Evolutionary conservation across 2,113 vertebrate genomes (phyloP), one percentile per base, ranked within the genome.

Genomic region (Apaloderma vittatum): DNA sequence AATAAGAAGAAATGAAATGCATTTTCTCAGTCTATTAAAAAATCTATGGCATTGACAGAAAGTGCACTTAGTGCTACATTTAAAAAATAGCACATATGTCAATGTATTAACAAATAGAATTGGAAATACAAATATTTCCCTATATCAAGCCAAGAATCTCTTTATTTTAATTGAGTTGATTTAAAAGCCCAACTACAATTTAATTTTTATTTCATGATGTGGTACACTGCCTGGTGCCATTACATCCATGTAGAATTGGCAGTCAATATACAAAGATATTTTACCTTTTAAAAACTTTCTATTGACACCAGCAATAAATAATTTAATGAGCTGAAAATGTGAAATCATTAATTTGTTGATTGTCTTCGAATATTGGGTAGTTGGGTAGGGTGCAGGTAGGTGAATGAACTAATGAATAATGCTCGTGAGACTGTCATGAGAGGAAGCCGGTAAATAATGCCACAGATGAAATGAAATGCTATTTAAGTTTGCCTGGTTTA

Each of bases 1-100:
- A 99, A 99, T 99, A 99, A 99, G 99, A 98, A 98, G 98, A 99
- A 99, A 99, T 98, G 99, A 99, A 99, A 99, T 99, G 99, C 99
- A 99, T 99, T 99, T 99, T 99, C 99, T 99, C 99, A 98, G 99
- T 99, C 99, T 98, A 99, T 98, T 98, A 98, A 98, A 99, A 99
- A 99, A 99, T 98, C 98, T 97, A 98, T 99, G 98, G 99, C 99
- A 99, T 99, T 98, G 98, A 98, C 98, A 98, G 98, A 99, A 98
- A 99, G 98, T 96, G 98, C 98, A 98, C 98, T 99, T 98, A 99
- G 98, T 99, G 99, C 98, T 98, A 98, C 98, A 98, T 98, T 98
- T 98, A 98, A 98, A 98, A 98, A 98, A 98, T 98, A 98, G 98
- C 98, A 98, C 98, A 98, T 98, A 98, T 98, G 98, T 98, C 98